A percentile compares a stretch with the other conserved stretches of the same genome.
Conservation (phyloP, 2,888 invertebrate genomes). For the Nemotelus nigrinus region DNA sequence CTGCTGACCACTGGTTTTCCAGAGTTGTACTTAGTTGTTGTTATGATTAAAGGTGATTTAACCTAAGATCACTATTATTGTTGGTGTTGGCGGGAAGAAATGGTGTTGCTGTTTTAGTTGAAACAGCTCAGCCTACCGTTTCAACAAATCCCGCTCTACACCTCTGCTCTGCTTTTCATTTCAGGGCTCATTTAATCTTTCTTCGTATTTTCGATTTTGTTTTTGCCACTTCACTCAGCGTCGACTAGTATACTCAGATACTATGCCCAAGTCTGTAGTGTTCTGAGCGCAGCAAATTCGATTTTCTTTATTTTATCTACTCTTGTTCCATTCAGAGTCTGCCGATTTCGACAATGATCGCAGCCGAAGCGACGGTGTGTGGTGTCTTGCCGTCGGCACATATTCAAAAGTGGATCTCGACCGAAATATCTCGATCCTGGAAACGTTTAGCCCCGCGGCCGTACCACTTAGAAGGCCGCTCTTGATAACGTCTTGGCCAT, state of each 20-base stretch:
- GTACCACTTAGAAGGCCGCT: conserved; percentile 23
- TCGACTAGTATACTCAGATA: background rate
- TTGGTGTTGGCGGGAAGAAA: conserved; percentile 18
- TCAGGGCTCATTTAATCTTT: conserved; percentile 16
- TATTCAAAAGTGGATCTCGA: conserved; percentile 50
- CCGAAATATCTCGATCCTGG: conserved; percentile 46
- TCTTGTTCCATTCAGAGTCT: conserved; percentile 5
- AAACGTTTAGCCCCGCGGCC: conserved; percentile 43
- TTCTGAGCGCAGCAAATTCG: background rate
- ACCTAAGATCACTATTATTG: conserved; percentile 27
- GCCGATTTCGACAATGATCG: conserved; percentile 15
- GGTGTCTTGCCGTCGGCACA: conserved; percentile 50
- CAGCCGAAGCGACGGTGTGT: conserved; percentile 46
- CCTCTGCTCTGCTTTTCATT: conserved; percentile 3
- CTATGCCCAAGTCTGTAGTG: background rate
- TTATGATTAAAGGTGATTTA: background rate
- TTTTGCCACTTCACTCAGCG: background rate
- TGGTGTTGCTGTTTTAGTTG: conserved; percentile 28
- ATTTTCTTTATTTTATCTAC: background rate
- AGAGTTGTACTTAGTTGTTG: background rate
- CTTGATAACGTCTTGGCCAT: conserved; percentile 1
- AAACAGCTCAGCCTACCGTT: conserved; percentile 2
- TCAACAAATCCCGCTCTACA: background rate
- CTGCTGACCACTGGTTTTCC: conserved; percentile 7
- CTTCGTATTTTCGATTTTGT: background rate